Conservation (phyloP, 2,888 invertebrate genomes). For the Oxystoma pomonae region DNA sequence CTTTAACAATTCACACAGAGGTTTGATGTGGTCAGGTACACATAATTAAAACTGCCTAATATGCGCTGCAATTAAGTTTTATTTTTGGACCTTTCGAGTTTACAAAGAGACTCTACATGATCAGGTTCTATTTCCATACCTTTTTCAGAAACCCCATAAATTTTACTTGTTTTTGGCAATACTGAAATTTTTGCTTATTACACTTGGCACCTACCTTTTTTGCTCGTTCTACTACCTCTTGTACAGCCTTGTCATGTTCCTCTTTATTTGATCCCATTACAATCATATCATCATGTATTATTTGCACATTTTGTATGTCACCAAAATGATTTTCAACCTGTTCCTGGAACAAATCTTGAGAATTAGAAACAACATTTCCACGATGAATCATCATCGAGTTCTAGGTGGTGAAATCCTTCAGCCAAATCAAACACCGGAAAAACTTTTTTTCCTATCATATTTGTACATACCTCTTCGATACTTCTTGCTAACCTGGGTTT, state of each 20-base stretch:
- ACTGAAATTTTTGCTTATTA: constrained; percentile 27
- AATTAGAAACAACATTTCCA: constrained; percentile 16
- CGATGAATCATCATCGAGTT: constrained; percentile 10
- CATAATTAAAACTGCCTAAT: constrained; percentile 20
- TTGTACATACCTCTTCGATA: constrained; percentile 17
- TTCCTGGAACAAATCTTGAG: constrained; percentile 12
- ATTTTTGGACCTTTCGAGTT: constrained; percentile 9
- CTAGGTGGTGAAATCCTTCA: constrained; percentile 9
- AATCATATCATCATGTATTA: constrained; percentile 11
- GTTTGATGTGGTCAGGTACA: constrained; percentile 7
- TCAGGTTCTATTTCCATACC: constrained; percentile 10
- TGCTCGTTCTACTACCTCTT: constrained; percentile 15
- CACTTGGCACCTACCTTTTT: constrained; percentile 24
- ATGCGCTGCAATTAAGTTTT: constrained; percentile 20
- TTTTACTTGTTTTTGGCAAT: constrained; percentile 24
- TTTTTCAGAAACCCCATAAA: constrained; percentile 18
- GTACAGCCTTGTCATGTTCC: constrained; percentile 8
- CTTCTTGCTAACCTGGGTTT: constrained; percentile 11
- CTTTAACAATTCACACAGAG: constrained; percentile 9
- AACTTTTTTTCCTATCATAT: constrained; percentile 13
- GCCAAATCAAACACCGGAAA: constrained; percentile 15
- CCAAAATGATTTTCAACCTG: constrained; percentile 2
- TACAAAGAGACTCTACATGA: constrained; percentile 13
- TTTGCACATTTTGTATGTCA: not conserved
- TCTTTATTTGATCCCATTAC: constrained; percentile 4